These are phyloP conservation scores for Macrotus californicus DNA, from an alignment of 2,113 vertebrate genomes.

Conservation along the genomic window DNA sequence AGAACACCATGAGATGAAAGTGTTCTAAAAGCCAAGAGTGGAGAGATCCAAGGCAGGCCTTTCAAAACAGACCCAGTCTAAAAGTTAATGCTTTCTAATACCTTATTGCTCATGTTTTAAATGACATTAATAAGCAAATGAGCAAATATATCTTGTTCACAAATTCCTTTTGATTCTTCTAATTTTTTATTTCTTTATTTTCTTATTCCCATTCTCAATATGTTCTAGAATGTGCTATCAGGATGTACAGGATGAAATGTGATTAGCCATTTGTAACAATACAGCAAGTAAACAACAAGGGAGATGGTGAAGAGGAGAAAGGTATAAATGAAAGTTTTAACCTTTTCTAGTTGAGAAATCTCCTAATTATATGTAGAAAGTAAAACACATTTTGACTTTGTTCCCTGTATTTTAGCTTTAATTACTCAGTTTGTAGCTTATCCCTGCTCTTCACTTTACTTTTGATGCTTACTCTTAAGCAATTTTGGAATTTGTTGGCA, in stretches of 20 bases:
- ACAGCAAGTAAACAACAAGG: background rate
- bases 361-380: background rate
- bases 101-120: background rate
- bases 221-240: accelerated
- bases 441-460: background rate
- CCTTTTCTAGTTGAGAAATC: background rate
- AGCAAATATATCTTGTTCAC: background rate
- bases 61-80: background rate
- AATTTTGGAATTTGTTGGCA: constrained; percentile 38
- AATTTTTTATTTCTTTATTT: background rate
- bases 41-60: background rate
- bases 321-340: background rate
- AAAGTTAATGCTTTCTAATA: background rate
- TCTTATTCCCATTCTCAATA: background rate
- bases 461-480: background rate
- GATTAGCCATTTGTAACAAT: background rate
- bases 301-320: background rate
- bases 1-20: background rate
- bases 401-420: background rate
- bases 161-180: background rate
- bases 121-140: background rate
- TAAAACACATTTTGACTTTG: background rate
- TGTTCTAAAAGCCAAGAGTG: background rate
- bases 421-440: background rate
- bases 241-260: background rate